Conservation (phyloP, 2,113 vertebrate genomes). For the Stomatorhinus ivindoensis region DNA sequence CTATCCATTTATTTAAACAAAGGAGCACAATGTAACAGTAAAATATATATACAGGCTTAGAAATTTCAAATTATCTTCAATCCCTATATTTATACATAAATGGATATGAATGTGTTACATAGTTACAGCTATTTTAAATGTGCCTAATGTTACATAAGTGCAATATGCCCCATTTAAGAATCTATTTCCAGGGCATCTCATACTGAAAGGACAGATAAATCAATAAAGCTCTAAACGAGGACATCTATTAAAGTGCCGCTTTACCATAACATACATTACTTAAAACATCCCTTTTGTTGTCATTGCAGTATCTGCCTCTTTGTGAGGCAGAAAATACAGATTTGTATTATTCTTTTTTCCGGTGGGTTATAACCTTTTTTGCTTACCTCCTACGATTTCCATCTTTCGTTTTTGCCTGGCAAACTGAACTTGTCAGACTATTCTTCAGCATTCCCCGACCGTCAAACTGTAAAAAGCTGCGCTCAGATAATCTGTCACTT, state of each 20-base stretch:
- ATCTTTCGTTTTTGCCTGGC: conserved; percentile 12
- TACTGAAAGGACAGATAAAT: neutral
- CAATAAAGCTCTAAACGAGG: neutral
- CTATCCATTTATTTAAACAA: neutral
- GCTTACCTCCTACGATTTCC: neutral
- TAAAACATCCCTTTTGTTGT: neutral
- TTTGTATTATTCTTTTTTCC: neutral
- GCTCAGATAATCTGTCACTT: conserved; percentile 19
- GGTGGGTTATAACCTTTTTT: conserved; percentile 15
- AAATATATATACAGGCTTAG: neutral
- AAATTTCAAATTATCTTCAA: neutral
- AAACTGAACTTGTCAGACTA: conserved; percentile 23
- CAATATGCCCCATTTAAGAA: neutral
- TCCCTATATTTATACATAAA: neutral
- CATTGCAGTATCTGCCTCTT: neutral
- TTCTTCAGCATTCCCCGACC: conserved; percentile 16
- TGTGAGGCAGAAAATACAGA: neutral
- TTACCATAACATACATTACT: neutral
- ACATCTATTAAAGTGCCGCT: conserved; percentile 3
- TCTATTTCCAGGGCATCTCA: neutral
- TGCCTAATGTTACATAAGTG: neutral
- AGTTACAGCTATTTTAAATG: neutral
- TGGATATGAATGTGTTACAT: neutral
- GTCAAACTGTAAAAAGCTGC: conserved; percentile 20
- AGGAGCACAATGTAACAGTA: neutral